Evolutionary conservation across 2,113 vertebrate species (phyloP).

Genomic region (Lophura nycthemera): DNA sequence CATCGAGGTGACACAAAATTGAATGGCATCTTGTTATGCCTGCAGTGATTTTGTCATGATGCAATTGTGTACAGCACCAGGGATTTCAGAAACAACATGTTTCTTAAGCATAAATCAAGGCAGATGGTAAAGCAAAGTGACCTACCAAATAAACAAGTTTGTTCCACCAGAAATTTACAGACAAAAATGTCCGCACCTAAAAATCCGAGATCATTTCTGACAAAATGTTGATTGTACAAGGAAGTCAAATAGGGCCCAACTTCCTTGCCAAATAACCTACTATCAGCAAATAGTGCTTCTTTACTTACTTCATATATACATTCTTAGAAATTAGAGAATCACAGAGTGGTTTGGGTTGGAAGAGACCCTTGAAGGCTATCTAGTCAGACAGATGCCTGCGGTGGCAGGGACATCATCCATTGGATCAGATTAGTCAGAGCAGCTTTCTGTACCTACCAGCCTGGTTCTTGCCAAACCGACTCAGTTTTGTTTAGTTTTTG

Average conservation of each 20-base stretch:
- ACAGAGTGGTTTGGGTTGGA: neutral
- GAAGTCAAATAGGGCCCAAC: neutral
- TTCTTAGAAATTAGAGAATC: neutral
- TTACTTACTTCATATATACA: neutral
- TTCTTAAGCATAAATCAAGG: constrained; percentile 8
- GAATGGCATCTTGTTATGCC: neutral
- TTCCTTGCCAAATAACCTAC: neutral
- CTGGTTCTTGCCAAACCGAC: neutral
- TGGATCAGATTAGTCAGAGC: neutral
- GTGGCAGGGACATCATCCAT: neutral
- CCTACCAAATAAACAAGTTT: constrained; percentile 34
- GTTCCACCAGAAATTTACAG: constrained; percentile 12
- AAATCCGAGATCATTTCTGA: no score
- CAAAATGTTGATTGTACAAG: neutral
- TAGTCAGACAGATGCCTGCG: neutral
- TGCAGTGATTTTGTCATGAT: neutral
- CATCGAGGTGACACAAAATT: neutral
- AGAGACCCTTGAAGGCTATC: neutral
- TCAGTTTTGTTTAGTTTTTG: neutral
- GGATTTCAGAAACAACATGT: neutral
- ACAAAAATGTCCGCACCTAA: constrained; percentile 30
- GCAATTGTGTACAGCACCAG: accelerated
- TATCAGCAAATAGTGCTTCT: neutral
- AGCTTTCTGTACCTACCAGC: neutral
- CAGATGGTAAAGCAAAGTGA: constrained; percentile 54